Base-by-base conservation (phyloP, 2,797 vertebrate species). In the Chelmon rostratus region DNA sequence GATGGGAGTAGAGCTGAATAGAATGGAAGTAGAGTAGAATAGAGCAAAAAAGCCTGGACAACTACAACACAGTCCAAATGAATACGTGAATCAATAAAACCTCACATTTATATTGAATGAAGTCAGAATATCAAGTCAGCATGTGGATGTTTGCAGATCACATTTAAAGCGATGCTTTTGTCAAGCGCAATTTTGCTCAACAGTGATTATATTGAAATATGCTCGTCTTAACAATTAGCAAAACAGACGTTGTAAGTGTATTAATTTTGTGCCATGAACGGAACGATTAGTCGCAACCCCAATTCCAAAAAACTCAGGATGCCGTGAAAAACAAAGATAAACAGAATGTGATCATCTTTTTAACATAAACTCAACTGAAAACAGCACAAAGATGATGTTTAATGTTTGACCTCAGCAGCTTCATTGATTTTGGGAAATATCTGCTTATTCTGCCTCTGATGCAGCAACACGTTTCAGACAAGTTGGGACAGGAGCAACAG, bases 151-250 rank as follows among this genome's bases (percentile, higher is more conserved):
- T n/a, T 53, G 6, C 19, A 13, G 2, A 23, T 59, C 44, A 50
- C n/a, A 37, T 53, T 53, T 37, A 37, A 18, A 38, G 12, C 3
- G 31, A 11, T 21, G 40, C 11, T 59, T 13, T 3, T 37, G 8
- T n/a, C 13, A 23, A 16, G 63, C 18, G 52, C 35, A 16, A 7
- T 31, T 59, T 68, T 63, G 1, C 25, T 21, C 5, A 42, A 13
- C 13, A 6, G 2, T 13, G 11, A 63, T 4, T n/a, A n/a, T 31
- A 40, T 44, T n/a, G 9, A 15, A 25, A 53, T 6, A 4, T 37
- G 7, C 33, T 57, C 35, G 23, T 31, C 73, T 68, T 18, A 25
- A 19, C 42, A 37, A 67, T 72, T 62, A 56, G 49, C 4, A 68
- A 31, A 37, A 19, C 5, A 5, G 3, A 5, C 21, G 15, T 38